Conservation (phyloP, 2,888 invertebrate genomes). For the Tanytarsus gracilentus region DNA sequence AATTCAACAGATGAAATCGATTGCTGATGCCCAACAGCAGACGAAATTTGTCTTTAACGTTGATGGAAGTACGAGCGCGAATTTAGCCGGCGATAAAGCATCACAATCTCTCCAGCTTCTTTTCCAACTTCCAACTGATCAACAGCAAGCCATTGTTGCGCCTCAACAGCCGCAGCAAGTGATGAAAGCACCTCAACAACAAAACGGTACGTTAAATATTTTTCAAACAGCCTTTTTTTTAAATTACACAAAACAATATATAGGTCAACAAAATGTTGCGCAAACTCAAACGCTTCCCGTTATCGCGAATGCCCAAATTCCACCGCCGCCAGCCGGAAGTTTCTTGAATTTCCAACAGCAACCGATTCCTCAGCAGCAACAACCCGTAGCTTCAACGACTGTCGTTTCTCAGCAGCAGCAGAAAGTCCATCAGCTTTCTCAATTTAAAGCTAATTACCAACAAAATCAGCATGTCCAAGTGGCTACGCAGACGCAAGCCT, state of each 20-base stretch:
- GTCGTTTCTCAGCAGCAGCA: slow-evolving; percentile 36
- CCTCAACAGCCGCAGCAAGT: slow-evolving; percentile 33
- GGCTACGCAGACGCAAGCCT: slow-evolving; percentile 51
- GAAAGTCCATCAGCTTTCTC: slow-evolving; percentile 36
- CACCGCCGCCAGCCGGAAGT: not conserved
- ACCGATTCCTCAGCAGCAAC: slow-evolving; percentile 25
- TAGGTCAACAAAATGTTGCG: slow-evolving; percentile 20
- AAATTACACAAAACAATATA: too few relatives aligned
- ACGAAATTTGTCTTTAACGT: slow-evolving; percentile 43
- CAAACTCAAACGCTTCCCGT: slow-evolving; percentile 17
- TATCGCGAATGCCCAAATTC: slow-evolving; percentile 13
- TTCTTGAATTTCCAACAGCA: slow-evolving; percentile 11
- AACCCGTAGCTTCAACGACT: slow-evolving; percentile 31
- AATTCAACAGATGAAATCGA: slow-evolving; percentile 27
- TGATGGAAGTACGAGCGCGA: too few relatives aligned
- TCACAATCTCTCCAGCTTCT: slow-evolving; percentile 40
- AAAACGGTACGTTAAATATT: too few relatives aligned
- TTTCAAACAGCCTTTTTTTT: too few relatives aligned
- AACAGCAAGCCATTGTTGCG: too few relatives aligned
- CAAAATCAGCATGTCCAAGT: slow-evolving; percentile 55
- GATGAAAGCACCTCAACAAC: slow-evolving; percentile 25
- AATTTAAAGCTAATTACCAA: slow-evolving; percentile 38
- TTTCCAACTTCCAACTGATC: slow-evolving; percentile 40
- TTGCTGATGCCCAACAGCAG: slow-evolving; percentile 37
- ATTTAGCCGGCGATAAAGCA: slow-evolving; percentile 41